Base-by-base conservation (phyloP, 2,797 vertebrate genomes). In the Bradypus variegatus region DNA sequence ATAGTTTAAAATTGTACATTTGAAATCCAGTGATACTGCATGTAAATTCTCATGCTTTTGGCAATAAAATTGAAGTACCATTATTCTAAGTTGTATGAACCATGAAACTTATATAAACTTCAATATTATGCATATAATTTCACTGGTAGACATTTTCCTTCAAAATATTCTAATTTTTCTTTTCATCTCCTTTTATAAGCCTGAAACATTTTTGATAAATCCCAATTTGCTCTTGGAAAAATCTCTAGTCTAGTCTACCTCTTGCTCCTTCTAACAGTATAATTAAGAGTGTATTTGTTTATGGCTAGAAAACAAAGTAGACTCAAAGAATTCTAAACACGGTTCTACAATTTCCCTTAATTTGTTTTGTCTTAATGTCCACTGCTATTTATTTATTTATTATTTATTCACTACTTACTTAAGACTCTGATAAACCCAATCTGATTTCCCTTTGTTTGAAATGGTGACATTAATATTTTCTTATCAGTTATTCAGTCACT, bases 91-190 rank as follows among this genome's bases (percentile, higher is more conserved):
- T n/a, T 70, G 33, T 31, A 76, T 75, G 6, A 18, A 75, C 33
- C 92, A 67, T 91, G 48, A 86, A 92, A 82, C 9, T 62, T 69
- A 86, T 31, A 81, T 48, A 80, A 91, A 91, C 19, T 86, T 77
- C 81, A 84, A 58, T 13, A 78, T 73, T 82, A 92, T 36, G 15
- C 53, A 79, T 77, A 38, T 53, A 80, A 89, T 8, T 91, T 95
- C n/a, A 88, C 38, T 83, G 36, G 65, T n/a, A 29, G 25, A 50
- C 16, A 79, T 31, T 90, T 80, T 53, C 9, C 36, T 91, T 88
- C 55, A 94, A 92, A 94, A 77, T 86, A 89, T 29, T 83, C 60
- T 80, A 76, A 85, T 95, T 88, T 93, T 21, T 92, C 33, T 78
- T 25, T 62, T 29, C 5, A 36, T 45, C 18, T 90, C 82, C 29